phyloP scores from a whole-genome alignment of 2,797 vertebrate genomes.

The Hybognathus amarus region DNA sequence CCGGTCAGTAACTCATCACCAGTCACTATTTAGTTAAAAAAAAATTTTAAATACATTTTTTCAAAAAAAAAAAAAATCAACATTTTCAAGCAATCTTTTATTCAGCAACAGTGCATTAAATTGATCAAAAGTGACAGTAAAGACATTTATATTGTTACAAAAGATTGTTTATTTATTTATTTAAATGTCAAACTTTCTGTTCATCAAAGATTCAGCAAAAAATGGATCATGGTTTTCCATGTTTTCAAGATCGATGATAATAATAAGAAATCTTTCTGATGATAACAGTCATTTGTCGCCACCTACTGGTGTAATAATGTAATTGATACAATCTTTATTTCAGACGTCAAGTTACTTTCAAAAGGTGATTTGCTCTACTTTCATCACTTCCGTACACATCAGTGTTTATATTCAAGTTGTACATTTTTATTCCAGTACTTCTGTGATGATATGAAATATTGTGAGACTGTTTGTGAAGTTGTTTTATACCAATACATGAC shows the following conservation, averaged over 20 bases:
- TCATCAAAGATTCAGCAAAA: neutral
- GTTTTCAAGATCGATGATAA: neutral
- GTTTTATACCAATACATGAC: neutral
- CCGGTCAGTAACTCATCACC: constrained; percentile 70
- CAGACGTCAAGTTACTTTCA: neutral
- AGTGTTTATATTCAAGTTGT: neutral
- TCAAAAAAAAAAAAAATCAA: too few species aligned
- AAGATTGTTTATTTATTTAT: neutral
- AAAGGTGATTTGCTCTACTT: too few species aligned
- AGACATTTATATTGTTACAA: neutral
- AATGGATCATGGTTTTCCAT: neutral
- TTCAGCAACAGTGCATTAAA: neutral
- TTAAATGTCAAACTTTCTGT: neutral
- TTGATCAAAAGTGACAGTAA: neutral
- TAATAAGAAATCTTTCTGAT: too few species aligned
- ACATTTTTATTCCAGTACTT: neutral
- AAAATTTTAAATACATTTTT: neutral
- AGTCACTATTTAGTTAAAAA: neutral
- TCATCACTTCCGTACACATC: neutral
- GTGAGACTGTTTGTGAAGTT: too few species aligned
- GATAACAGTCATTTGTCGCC: neutral
- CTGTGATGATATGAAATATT: neutral
- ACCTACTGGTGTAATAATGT: neutral
- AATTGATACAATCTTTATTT: neutral
- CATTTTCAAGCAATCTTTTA: too few species aligned